Percentiles rank a stretch among this genome's conserved stretches.
Conservation (phyloP, 2,113 vertebrate species). For the Pongo pygmaeus region DNA sequence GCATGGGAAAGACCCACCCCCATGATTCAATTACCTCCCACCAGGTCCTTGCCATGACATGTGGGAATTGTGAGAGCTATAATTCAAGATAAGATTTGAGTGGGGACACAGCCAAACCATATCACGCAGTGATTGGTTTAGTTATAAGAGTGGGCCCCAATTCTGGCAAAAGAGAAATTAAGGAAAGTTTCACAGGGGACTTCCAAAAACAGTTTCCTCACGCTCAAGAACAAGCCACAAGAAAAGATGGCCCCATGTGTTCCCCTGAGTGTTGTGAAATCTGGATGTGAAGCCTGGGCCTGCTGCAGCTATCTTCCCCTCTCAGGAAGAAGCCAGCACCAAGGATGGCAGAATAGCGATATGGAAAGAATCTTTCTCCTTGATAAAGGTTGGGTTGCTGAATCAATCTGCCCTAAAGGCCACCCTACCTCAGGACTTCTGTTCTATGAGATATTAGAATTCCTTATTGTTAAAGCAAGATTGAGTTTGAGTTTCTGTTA, state of each 20-base stretch:
- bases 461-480: background rate
- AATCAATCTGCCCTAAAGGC: background rate
- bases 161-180: background rate
- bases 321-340: background rate
- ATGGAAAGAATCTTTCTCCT: background rate
- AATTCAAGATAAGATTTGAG: too few species aligned
- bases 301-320: background rate
- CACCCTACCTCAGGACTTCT: background rate
- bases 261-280: background rate
- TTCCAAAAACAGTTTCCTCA: background rate
- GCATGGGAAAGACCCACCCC: too few species aligned
- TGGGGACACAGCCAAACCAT: too few species aligned
- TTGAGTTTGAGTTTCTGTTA: background rate
- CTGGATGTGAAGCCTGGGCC: background rate
- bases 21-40: too few species aligned
- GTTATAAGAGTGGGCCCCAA: background rate
- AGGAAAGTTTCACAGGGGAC: background rate
- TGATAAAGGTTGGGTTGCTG: background rate
- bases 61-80: too few species aligned
- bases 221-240: background rate
- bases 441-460: background rate
- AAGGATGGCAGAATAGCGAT: background rate
- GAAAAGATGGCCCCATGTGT: background rate
- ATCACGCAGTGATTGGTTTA: background rate
- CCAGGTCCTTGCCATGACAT: too few species aligned